Percentiles rank a stretch among this genome's conserved stretches.
These are phyloP conservation scores for Glomeris maerens DNA, from an alignment of 1,140 invertebrate species.

Conservation along the genomic window DNA sequence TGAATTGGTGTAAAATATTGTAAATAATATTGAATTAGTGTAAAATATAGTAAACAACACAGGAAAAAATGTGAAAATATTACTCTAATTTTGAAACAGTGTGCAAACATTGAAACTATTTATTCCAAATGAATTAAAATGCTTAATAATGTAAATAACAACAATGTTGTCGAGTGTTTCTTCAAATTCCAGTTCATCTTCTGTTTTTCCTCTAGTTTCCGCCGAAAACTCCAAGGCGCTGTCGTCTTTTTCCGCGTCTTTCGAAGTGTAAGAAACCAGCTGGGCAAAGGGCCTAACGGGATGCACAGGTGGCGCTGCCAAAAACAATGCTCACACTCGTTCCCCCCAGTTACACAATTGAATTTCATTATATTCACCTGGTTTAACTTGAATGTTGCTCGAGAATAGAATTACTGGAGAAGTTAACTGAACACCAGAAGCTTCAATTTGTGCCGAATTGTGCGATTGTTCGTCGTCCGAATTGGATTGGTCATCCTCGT, in stretches of 20 bases:
- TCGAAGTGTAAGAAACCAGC: constrained; percentile 10
- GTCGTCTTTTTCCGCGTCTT: constrained; percentile 18
- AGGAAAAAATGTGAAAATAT: no score
- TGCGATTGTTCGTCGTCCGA: constrained; percentile 4
- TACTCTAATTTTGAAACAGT: no score
- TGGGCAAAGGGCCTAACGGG: constrained; percentile 5
- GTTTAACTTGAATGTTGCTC: constrained; percentile 14
- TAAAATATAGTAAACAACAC: no score
- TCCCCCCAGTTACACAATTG: not conserved
- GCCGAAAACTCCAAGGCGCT: constrained; percentile 24
- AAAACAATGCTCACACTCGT: not conserved
- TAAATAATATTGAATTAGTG: no score
- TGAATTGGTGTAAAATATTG: no score
- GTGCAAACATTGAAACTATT: no score
- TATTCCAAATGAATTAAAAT: no score
- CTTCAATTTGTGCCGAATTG: not conserved
- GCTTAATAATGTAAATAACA: no score
- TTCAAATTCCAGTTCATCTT: no score
- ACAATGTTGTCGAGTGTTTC: no score
- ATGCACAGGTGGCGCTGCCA: not conserved
- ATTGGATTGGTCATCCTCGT: constrained; percentile 19
- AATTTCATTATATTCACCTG: constrained; percentile 14
- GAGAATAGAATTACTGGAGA: constrained; percentile 8
- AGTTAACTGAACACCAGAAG: not conserved
- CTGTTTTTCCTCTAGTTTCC: no score